Conservation (phyloP, 2,888 invertebrate genomes). For the Neoascia interrupta region DNA sequence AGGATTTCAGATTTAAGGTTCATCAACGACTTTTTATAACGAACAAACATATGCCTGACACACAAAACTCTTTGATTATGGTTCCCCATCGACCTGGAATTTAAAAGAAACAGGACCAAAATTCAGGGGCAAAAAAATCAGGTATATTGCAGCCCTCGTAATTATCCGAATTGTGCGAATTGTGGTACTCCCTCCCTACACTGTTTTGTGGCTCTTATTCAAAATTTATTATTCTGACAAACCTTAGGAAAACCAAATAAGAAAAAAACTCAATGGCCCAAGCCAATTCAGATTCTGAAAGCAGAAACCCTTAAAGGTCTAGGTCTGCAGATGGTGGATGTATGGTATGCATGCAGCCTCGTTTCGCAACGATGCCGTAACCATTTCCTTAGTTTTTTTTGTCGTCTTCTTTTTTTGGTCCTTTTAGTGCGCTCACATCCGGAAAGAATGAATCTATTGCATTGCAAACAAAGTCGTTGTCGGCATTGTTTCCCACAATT, state of each 20-base stretch:
- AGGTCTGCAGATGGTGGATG: constrained; percentile 33
- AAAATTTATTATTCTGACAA: constrained; percentile 57
- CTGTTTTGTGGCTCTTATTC: constrained; percentile 46
- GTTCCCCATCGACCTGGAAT: too few species aligned
- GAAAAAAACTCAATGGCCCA: constrained; percentile 1
- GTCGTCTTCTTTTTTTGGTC: constrained; percentile 6
- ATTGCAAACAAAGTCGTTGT: constrained; percentile 61
- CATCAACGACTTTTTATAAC: too few species aligned
- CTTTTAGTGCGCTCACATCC: constrained; percentile 36
- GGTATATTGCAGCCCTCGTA: too few species aligned
- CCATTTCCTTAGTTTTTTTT: constrained; percentile 27
- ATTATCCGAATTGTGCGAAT: too few species aligned
- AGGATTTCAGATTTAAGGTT: too few species aligned
- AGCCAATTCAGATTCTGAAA: neutral
- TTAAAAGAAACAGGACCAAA: too few species aligned
- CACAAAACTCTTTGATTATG: too few species aligned
- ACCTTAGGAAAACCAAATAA: constrained; percentile 1
- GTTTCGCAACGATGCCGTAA: neutral
- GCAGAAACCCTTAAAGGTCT: constrained; percentile 42
- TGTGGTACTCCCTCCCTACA: neutral
- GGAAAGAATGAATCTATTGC: constrained; percentile 60
- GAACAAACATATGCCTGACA: too few species aligned
- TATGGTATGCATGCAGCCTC: constrained; percentile 11
- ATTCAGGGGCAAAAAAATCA: too few species aligned
- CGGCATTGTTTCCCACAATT: constrained; percentile 68